Base-by-base conservation (phyloP, 2,113 vertebrate species). In the Antechinus flavipes region DNA sequence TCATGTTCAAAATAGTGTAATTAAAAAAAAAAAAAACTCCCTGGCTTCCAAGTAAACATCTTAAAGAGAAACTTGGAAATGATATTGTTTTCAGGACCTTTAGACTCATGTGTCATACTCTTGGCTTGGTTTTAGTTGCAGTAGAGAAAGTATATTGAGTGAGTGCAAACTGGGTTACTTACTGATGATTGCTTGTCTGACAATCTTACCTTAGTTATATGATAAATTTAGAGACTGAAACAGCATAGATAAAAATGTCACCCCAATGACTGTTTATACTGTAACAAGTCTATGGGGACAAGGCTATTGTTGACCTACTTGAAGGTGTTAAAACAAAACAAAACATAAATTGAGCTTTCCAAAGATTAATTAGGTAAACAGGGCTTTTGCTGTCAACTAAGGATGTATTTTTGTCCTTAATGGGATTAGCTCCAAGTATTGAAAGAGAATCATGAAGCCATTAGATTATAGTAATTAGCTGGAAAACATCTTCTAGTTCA, bases 1-100 rank as follows among this genome's bases (percentile, higher is more conserved):
- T 89, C 76, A 92, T 27, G 47, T 96, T 54, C 95, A 94, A 97
- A 98, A 97, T 95, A 93, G 47, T 97, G 10, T 92, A 93, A 94
- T 47, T 4, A 47, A 54, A 94, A 90, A 90, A 54, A 94, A 90
- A 90, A 95, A 54, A 89, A 6, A 1, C 2, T 52, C 30, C 90
- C 14, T 93, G 23, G 19, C 89, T 97, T 97, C 93, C 96, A 58
- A 42, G 94, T 76, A 97, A 96, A 97, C 27, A 95, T 90, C 93
- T 89, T 56, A 24, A 30, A 24, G n/a, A 92, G 93, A 54, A 95
- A 4, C 10, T 46, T 84, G 94, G 68, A 96, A 95, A 93, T 46
- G 49, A 95, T 89, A 92, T 50, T 93, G 12, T 97, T 97, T 97
- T 96, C 52, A 93, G 94, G 47, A 92, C 94, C 92, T 93, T 93